These are phyloP conservation scores for Drosophila burlai DNA, from an alignment of 1,140 invertebrate species.

Conservation along the genomic window DNA sequence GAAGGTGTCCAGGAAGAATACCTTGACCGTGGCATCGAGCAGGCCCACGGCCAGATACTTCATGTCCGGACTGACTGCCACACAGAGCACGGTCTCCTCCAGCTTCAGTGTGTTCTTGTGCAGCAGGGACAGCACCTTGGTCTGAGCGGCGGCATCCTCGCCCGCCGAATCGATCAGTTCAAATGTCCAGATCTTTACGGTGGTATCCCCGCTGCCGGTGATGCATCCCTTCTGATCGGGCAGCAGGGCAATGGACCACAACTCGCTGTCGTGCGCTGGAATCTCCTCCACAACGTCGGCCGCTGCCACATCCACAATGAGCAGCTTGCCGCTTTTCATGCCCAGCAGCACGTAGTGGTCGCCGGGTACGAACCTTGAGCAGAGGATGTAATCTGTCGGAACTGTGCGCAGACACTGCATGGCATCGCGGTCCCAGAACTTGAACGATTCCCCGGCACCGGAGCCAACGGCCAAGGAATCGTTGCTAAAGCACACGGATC, in stretches of 20 bases:
- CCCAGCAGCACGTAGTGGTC: conserved; percentile 96
- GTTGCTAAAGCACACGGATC: conserved; percentile 94
- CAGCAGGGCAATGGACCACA: conserved; percentile 92
- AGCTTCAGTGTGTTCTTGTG: conserved; percentile 94
- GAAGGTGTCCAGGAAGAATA: conserved; percentile 97
- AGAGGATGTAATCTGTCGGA: conserved; percentile 89
- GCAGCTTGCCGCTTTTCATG: conserved; percentile 93
- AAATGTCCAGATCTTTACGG: conserved; percentile 97
- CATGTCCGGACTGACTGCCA: conserved; percentile 93
- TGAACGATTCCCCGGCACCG: conserved; percentile 93
- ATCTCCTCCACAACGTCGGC: conserved; percentile 92
- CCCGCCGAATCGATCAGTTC: conserved; percentile 88
- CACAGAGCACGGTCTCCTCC: conserved; percentile 94
- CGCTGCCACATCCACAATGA: conserved; percentile 94
- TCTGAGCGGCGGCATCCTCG: conserved; percentile 74
- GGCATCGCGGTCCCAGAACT: conserved; percentile 97
- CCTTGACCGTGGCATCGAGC: conserved; percentile 97
- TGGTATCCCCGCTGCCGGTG: conserved; percentile 94
- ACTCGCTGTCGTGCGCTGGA: conserved; percentile 91
- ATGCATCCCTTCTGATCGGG: conserved; percentile 93
- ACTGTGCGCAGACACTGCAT: conserved; percentile 94
- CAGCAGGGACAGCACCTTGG: conserved; percentile 90
- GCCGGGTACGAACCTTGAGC: conserved; percentile 94
- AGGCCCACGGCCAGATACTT: conserved; percentile 95
- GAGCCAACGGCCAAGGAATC: conserved; percentile 95